Evolutionary conservation across 2,113 vertebrate species (phyloP).

Genomic region (Athene noctua): DNA sequence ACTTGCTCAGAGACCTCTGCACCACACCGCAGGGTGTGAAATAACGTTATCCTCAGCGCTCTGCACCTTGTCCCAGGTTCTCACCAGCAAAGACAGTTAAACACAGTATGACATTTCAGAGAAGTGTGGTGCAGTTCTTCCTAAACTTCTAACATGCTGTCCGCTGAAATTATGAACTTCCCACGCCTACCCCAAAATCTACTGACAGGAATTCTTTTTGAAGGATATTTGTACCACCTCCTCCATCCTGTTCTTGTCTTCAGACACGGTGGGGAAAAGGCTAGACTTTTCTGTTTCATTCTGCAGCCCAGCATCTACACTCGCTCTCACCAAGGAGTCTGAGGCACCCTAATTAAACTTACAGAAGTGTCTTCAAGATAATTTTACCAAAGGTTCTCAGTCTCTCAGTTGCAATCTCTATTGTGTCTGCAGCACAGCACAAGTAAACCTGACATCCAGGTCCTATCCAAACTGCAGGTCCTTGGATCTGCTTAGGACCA

Average conservation of each 20-base stretch:
- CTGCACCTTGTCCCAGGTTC: not conserved
- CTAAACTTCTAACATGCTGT: not conserved
- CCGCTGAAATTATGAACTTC: conserved; percentile 12
- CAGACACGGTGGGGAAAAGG: not conserved
- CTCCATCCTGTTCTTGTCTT: conserved; percentile 23
- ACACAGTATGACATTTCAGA: not conserved
- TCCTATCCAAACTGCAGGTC: not conserved
- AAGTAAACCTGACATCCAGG: not conserved
- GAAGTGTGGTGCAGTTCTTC: not conserved
- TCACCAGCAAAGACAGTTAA: not conserved
- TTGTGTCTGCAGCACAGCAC: not conserved
- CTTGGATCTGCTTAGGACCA: not conserved
- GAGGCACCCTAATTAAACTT: not conserved
- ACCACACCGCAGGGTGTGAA: not conserved
- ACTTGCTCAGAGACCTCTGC: not conserved
- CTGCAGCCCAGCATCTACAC: not conserved
- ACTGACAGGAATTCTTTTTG: not conserved
- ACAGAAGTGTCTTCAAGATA: not conserved
- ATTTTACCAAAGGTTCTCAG: not conserved
- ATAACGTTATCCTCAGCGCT: not conserved
- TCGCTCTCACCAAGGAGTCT: not conserved
- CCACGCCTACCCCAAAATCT: conserved; percentile 14
- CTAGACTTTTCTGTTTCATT: not conserved
- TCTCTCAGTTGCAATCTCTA: not conserved
- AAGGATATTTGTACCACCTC: conserved; percentile 23